phyloP scores from a whole-genome alignment of 2,888 invertebrate species.

The Ellobium chinense region DNA sequence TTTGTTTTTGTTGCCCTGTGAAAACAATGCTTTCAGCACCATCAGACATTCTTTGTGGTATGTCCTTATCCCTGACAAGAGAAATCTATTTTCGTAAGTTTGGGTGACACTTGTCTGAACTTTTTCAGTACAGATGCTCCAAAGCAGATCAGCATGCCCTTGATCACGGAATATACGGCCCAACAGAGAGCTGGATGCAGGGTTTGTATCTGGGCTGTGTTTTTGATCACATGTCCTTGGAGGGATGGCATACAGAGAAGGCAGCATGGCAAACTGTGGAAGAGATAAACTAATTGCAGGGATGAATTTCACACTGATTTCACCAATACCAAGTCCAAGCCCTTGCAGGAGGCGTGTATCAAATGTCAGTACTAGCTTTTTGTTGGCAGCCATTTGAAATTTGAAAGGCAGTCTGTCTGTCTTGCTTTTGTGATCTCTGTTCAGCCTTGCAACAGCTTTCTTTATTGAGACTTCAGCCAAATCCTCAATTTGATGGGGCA shows the following conservation, averaged over 20 bases:
- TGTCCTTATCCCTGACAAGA: slow-evolving; percentile 53
- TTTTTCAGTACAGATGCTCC: slow-evolving; percentile 57
- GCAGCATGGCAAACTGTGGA: slow-evolving; percentile 55
- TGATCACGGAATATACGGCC: slow-evolving; percentile 32
- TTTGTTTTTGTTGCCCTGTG: slow-evolving; percentile 54
- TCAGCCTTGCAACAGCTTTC: slow-evolving; percentile 59
- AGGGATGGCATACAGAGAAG: slow-evolving; percentile 61
- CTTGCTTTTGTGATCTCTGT: slow-evolving; percentile 55
- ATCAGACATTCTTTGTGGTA: slow-evolving; percentile 62
- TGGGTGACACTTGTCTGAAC: slow-evolving; percentile 54
- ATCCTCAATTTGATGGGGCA: slow-evolving; percentile 52
- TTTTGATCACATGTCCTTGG: slow-evolving; percentile 1
- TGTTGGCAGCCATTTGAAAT: slow-evolving; percentile 55
- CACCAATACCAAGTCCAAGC: slow-evolving; percentile 61
- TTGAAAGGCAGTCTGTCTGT: slow-evolving; percentile 65
- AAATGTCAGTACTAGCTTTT: slow-evolving; percentile 56
- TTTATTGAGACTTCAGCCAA: slow-evolving; percentile 57
- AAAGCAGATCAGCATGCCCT: slow-evolving; percentile 55
- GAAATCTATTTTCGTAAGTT: slow-evolving; percentile 52
- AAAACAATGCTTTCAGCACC: slow-evolving; percentile 63
- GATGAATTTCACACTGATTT: slow-evolving; percentile 60
- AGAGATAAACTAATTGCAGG: slow-evolving; percentile 62
- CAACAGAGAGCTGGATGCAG: not conserved
- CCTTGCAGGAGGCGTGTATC: slow-evolving; percentile 60
- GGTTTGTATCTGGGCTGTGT: slow-evolving; percentile 25